Evolutionary conservation across 2,797 vertebrate species (phyloP).

Genomic region (Molossus alvarezi): DNA sequence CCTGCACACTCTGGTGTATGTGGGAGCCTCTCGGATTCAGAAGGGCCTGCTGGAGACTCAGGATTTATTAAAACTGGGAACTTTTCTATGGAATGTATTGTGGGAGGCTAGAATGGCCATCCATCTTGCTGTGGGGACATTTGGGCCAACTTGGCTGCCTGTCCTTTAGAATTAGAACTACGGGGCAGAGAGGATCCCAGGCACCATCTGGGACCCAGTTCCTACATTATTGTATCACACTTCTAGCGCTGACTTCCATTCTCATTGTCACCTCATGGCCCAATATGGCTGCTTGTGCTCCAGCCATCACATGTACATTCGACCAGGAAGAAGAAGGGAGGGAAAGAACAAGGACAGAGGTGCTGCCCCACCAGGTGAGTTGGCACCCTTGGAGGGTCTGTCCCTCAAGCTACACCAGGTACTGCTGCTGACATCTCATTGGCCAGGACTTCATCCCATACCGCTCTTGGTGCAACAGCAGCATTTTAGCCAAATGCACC

Average conservation of each 20-base stretch:
- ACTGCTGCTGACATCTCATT: neutral
- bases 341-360: neutral
- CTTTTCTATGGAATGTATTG: neutral
- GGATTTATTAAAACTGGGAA: neutral
- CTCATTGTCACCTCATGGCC: neutral
- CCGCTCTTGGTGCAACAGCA: neutral
- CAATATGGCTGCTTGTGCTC: neutral
- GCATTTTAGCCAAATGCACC: neutral
- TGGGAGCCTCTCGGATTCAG: neutral
- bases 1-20: accelerated
- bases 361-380: neutral
- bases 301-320: neutral
- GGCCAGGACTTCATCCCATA: neutral
- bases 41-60: neutral
- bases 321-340: neutral
- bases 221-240: neutral
- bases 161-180: neutral
- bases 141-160: neutral
- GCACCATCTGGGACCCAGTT: neutral
- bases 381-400: neutral
- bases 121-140: neutral
- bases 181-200: neutral
- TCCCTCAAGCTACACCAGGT: neutral
- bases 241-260: neutral
- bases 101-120: neutral